Evolutionary conservation across 2,113 vertebrate species (phyloP).

Genomic region (Dolichotis patagonum): DNA sequence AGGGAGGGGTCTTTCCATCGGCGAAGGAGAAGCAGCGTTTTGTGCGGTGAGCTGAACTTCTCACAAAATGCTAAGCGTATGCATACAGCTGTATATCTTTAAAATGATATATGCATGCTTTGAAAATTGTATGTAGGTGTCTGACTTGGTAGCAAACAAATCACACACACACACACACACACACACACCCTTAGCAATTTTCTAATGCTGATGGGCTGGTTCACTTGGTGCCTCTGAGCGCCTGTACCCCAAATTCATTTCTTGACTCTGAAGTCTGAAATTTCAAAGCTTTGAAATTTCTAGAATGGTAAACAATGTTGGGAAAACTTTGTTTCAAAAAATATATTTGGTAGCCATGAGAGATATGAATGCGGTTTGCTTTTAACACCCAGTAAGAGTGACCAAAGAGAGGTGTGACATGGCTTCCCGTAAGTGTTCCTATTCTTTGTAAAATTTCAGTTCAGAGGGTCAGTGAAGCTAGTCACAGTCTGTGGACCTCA

Average conservation of each 20-base stretch:
- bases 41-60: constrained; percentile 45
- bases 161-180: neutral
- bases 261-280: constrained; percentile 64
- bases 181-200: neutral
- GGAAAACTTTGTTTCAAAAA: constrained; percentile 54
- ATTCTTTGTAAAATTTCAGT: constrained; percentile 69
- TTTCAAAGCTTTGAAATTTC: constrained; percentile 74
- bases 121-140: neutral
- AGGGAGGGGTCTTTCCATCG: constrained; percentile 61
- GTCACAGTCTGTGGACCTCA: constrained; percentile 57
- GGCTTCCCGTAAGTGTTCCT: constrained; percentile 45
- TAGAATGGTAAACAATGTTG: constrained; percentile 67
- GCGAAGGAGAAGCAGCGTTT: constrained; percentile 16
- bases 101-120: neutral
- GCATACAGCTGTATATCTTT: neutral
- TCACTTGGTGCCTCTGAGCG: neutral
- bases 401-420: neutral
- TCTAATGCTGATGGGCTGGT: neutral
- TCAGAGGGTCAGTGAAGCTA: constrained; percentile 63
- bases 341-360: constrained; percentile 46
- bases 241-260: too few species aligned
- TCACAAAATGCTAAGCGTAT: neutral
- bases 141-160: neutral
- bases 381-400: constrained; percentile 9
- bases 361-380: constrained; percentile 58